Evolutionary conservation across 1,140 invertebrate genomes (phyloP), one percentile per base, ranked within the genome.

Genomic region (Dinoponera quadriceps): DNA sequence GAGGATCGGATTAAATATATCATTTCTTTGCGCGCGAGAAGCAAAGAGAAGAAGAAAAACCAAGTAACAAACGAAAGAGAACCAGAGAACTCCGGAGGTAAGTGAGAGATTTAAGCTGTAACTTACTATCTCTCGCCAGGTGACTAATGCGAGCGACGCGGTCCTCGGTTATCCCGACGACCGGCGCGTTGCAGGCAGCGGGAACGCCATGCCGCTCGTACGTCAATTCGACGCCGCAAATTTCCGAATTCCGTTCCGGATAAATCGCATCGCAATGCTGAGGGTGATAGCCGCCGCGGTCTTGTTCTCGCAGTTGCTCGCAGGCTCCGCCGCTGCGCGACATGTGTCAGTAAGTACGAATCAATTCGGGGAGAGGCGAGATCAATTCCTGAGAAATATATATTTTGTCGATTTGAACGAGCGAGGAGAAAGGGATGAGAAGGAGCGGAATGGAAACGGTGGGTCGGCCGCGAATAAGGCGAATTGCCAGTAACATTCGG

Each of bases 241-340:
- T 57, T 69, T 59, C 33, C 75, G 51, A 80, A 71, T 59, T 13
- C 25, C 33, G 3, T 80, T 71, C 44, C 65, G 75, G 25, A 71
- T 80, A 69, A 69, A 59, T 38, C 69, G 75, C 65, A 11, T 44
- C 25, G 29, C 44, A 57, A 48, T 49, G 57, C 25, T 80, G 27
- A 16, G 11, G 20, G 11, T 66, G 48, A 71, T 54, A 20, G 27
- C 29, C 0, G 27, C 29, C 0, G 66, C 29, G 33, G 55, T 71
- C 57, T 71, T 20, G 38, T 7, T 48, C 22, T 69, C 33, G 55
- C 75, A 80, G 22, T 71, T 44, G 38, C 7, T 71, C 65, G 49
- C 38, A 13, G 33, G 57, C 68, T 55, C 9, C 14, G 22, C 27
- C 16, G 22, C 29, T 29, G 33, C 22, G 38, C 75, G 51, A 44